Base-by-base conservation (phyloP, 1,140 invertebrate species). In the Polyergus mexicanus region DNA sequence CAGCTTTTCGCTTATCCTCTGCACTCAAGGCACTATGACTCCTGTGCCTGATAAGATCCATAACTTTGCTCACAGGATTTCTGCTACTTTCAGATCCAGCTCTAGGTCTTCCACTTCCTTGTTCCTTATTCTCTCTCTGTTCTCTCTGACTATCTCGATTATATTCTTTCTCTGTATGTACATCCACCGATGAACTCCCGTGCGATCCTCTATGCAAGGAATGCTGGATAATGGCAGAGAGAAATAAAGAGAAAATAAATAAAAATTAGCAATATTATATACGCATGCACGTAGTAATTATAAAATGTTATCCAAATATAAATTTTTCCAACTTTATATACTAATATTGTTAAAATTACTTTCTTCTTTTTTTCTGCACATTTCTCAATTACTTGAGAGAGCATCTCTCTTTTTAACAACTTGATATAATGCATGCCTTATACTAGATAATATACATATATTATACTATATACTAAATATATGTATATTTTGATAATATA, bases 1-100 rank as follows among this genome's bases (percentile, higher is more conserved):
- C 97, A 95, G 97, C 96, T 96, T 97, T 97, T 74, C 97, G 94
- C 94, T 97, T 97, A 81, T 98, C 97, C 62, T 97, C 96, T 44
- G 97, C 96, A 68, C 96, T 96, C 69, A 96, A 95, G 68, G 96
- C 96, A 90, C 97, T 97, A 89, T 97, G 97, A 75, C 97, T 97
- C 86, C 98, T 96, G 92, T 97, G 97, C 62, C 98, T 96, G 92
- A 98, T 98, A 89, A 98, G 97, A 94, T 98, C 98, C 96, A 98
- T 98, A 60, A 98, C 97, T 96, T 98, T 98, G 78, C 97, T 97
- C 93, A 98, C 97, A 10, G 97, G 97, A 90, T 97, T 97, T 86
- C 95, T 94, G 72, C 93, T 94, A 44, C 94, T 95, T 56, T 96
- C 95, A 4, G 96, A 96, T 13, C 96, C 95, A 25, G 96, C 95